Conservation (phyloP, 2,888 invertebrate genomes). For the Metallyticus violacea region DNA sequence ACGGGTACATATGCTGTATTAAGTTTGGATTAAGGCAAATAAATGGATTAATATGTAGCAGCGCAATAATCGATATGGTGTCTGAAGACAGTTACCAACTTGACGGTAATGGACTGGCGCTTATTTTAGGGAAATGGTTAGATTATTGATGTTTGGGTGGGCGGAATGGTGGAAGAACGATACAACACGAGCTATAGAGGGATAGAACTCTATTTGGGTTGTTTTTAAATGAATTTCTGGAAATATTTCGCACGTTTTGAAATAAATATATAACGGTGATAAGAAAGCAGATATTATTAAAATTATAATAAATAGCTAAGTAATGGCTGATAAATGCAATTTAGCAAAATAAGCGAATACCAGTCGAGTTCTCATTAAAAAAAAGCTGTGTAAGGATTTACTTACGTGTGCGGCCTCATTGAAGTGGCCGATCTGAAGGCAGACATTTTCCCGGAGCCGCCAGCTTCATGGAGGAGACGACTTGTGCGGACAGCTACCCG, state of each 20-base stretch:
- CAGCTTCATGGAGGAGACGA: background rate
- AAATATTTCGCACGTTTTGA: too few species aligned
- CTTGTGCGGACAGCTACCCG: background rate
- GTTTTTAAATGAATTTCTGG: too few species aligned
- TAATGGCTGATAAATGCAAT: too few species aligned
- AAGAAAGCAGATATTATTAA: too few species aligned
- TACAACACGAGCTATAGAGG: too few species aligned
- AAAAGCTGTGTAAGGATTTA: background rate
- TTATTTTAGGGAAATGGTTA: too few species aligned
- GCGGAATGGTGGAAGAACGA: background rate
- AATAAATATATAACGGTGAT: too few species aligned
- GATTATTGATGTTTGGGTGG: background rate
- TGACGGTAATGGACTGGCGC: background rate
- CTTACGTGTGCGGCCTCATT: slow-evolving; percentile 12
- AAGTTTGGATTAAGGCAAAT: background rate
- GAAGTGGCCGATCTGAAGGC: background rate
- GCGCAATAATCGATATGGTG: background rate
- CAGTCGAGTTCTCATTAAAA: background rate
- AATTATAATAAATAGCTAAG: too few species aligned
- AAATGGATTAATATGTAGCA: background rate
- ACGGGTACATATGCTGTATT: too few species aligned
- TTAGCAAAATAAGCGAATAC: too few species aligned
- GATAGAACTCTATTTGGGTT: too few species aligned
- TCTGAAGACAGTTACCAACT: background rate
- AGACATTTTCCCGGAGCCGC: background rate